Conservation (phyloP, 2,797 vertebrate genomes). For the Eulemur albifrons region DNA sequence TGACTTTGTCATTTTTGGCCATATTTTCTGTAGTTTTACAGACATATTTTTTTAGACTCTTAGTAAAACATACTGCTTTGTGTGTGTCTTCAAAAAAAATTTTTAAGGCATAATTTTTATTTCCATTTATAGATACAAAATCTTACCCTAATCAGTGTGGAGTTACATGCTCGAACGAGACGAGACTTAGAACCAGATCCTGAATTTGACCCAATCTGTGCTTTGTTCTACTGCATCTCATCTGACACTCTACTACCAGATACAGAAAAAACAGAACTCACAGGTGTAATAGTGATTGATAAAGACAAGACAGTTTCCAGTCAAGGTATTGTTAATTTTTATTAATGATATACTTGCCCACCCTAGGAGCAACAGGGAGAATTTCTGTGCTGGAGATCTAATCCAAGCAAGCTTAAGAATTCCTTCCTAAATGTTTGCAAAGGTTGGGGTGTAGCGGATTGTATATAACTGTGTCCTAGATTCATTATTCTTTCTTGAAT, state of each 20-base stretch:
- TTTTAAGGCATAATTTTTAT: conserved; percentile 41
- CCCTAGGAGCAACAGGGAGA: neutral
- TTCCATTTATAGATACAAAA: conserved; percentile 91
- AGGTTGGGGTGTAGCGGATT: neutral
- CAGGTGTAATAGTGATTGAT: conserved; percentile 93
- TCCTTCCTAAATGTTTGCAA: conserved; percentile 36
- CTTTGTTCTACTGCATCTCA: conserved; percentile 97
- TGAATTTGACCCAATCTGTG: conserved; percentile 98
- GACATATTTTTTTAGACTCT: neutral
- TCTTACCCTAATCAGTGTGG: conserved; percentile 95
- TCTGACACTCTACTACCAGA: conserved; percentile 89
- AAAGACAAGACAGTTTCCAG: conserved; percentile 84
- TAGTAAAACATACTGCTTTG: conserved; percentile 35
- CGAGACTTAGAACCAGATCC: conserved; percentile 97
- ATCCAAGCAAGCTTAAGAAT: neutral
- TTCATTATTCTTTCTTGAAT: neutral
- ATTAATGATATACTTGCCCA: neutral
- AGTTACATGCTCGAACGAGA: conserved; percentile 95
- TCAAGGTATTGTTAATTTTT: conserved; percentile 85
- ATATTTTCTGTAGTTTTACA: conserved; percentile 43
- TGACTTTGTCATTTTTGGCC: neutral
- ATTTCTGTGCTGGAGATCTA: neutral
- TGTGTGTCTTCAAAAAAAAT: neutral
- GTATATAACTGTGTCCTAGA: neutral
- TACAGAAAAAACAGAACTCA: conserved; percentile 87